phyloP scores from a whole-genome alignment of 2,888 invertebrate species.

The Drosophila kuntzei region DNA sequence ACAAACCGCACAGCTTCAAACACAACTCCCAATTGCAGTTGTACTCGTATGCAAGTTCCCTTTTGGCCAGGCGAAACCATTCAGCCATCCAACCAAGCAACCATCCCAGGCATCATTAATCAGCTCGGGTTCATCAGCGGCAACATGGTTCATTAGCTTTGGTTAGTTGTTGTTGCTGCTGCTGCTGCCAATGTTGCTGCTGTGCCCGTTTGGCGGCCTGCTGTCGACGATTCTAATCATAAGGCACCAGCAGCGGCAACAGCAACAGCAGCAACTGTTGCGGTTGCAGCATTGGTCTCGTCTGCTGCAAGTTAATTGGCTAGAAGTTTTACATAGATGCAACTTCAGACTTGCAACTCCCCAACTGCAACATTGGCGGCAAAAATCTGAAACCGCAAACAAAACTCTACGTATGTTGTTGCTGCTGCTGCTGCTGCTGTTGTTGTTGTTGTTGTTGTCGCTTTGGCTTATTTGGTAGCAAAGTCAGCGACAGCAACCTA shows the following conservation, averaged over 20 bases:
- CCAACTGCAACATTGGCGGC: conserved; percentile 64
- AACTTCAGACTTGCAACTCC: conserved; percentile 43
- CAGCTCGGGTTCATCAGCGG: conserved; percentile 79
- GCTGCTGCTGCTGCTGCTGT: conserved; percentile 41
- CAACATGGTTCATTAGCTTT: conserved; percentile 82
- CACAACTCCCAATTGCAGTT: conserved; percentile 34
- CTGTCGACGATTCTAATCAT: conserved; percentile 79
- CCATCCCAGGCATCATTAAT: conserved; percentile 69
- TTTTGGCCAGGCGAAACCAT: conserved; percentile 17
- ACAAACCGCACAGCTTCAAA: conserved; percentile 22
- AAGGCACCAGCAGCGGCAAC: conserved; percentile 70
- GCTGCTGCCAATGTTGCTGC: conserved; percentile 44
- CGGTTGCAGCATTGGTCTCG: conserved; percentile 42
- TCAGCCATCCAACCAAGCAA: conserved; percentile 14
- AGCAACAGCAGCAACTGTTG: conserved; percentile 32
- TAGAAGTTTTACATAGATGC: conserved; percentile 77
- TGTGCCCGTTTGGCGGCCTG: conserved; percentile 69
- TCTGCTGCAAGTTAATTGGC: conserved; percentile 72
- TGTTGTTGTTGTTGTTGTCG: conserved; percentile 42
- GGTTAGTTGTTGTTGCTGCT: conserved; percentile 58
- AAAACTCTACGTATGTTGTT: conserved; percentile 32
- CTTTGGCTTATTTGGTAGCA: conserved; percentile 69
- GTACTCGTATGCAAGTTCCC: conserved; percentile 44
- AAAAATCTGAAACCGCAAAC: conserved; percentile 57
- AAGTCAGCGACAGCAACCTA: conserved; percentile 40